Evolutionary conservation across 2,113 vertebrate genomes (phyloP).

Genomic region (Oenanthe melanoleuca): DNA sequence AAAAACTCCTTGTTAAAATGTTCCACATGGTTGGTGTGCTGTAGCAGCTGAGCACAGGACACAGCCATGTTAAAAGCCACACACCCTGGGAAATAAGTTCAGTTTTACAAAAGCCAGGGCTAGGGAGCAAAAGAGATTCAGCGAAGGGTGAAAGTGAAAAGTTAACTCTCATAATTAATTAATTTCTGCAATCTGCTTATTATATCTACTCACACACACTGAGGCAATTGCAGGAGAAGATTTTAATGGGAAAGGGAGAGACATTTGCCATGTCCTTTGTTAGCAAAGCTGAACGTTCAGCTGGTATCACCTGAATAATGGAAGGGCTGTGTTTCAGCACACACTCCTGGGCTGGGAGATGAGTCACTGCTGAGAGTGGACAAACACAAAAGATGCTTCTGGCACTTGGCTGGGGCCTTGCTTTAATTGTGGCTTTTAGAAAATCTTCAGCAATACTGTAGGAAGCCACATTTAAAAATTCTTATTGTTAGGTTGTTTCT

Average conservation of each 20-base stretch:
- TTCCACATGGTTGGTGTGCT: not conserved
- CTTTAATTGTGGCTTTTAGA: not conserved
- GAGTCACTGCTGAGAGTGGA: not conserved
- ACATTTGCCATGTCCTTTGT: not conserved
- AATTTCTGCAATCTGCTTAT: constrained; percentile 14
- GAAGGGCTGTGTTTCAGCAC: not conserved
- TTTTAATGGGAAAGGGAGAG: not conserved
- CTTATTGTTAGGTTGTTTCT: not conserved
- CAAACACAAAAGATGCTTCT: not conserved
- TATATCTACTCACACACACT: not conserved
- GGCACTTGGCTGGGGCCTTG: not conserved
- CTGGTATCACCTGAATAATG: not conserved
- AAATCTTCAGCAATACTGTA: not conserved
- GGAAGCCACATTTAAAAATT: not conserved
- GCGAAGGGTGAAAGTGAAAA: not conserved
- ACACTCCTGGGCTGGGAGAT: not conserved
- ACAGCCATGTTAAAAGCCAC: constrained; percentile 11
- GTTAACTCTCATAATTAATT: constrained; percentile 30
- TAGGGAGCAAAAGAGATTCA: not conserved
- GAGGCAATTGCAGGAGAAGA: not conserved
- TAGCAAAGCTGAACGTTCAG: not conserved
- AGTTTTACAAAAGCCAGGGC: not conserved
- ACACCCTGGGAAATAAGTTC: not conserved
- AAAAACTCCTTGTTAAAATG: constrained; percentile 35
- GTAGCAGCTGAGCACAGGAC: not conserved